Evolutionary conservation across 2,797 vertebrate species (phyloP).

Genomic region (Todus mexicanus): DNA sequence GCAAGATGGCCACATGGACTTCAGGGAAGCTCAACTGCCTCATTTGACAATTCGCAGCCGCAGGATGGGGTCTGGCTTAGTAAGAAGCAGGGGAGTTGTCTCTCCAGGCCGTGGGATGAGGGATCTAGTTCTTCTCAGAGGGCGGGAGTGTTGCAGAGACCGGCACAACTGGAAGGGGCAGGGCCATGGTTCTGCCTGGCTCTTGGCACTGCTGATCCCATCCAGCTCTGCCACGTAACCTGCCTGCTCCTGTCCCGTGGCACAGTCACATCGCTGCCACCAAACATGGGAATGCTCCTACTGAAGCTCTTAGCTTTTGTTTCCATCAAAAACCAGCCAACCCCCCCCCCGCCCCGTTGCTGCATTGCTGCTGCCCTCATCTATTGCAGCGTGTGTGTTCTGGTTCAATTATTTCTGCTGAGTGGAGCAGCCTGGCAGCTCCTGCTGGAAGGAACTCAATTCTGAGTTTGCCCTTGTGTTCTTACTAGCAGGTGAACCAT

Average conservation of each 20-base stretch:
- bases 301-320: not conserved
- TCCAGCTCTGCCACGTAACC: not conserved
- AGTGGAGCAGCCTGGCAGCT: not conserved
- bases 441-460: not conserved
- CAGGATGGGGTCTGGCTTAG: not conserved
- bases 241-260: not conserved
- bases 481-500: not conserved
- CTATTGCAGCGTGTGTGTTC: not conserved
- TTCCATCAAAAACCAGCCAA: not conserved
- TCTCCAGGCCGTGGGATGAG: not conserved
- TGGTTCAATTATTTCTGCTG: not conserved
- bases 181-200: not conserved
- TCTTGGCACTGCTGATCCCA: not conserved
- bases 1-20: not conserved
- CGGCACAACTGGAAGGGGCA: not conserved
- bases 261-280: not conserved
- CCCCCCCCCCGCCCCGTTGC: rapidly evolving
- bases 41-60: rapidly evolving
- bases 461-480: not conserved
- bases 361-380: not conserved
- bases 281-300: not conserved
- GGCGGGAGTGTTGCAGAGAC: not conserved
- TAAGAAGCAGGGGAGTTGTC: not conserved
- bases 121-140: not conserved
- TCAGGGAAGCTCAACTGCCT: not conserved